A percentile compares a stretch with the other conserved stretches of the same genome.
These are phyloP conservation scores for rat (Rattus norvegicus) DNA, from an alignment of 2,113 vertebrate species.

Conservation along the genomic window DNA sequence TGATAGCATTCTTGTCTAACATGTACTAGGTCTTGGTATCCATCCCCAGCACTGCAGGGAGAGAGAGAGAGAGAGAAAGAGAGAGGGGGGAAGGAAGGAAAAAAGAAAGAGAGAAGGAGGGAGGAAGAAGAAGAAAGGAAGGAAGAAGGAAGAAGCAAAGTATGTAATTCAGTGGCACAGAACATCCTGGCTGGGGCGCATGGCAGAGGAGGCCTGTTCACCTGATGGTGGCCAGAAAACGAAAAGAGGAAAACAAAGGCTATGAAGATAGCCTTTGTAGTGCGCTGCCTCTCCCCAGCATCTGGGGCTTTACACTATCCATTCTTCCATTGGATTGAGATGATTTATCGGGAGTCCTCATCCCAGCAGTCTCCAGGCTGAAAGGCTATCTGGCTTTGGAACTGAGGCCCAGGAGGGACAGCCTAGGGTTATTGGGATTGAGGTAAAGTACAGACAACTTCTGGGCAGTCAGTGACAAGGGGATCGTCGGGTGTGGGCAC, in stretches of 20 bases:
- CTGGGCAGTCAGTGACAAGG: neutral
- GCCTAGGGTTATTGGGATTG: neutral
- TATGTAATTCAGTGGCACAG: neutral
- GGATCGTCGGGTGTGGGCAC: neutral
- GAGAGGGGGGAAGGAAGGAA: too few species aligned
- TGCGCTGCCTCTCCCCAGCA: neutral
- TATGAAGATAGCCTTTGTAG: neutral
- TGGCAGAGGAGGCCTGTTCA: neutral
- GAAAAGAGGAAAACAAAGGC: neutral
- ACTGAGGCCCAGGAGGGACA: neutral
- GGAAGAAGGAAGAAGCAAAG: neutral
- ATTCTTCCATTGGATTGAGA: neutral
- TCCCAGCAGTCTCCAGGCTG: neutral
- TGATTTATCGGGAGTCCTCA: neutral
- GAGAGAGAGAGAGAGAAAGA: rapidly evolving
- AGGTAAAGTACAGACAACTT: neutral
- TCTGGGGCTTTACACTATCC: rapidly evolving
- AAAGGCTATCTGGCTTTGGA: neutral
- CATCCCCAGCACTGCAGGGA: neutral
- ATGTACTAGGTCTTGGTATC: neutral
- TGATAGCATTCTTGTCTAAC: neutral
- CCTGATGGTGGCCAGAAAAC: neutral
- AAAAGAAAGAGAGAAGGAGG: rapidly evolving
- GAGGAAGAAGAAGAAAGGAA: neutral
- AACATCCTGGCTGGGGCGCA: rapidly evolving